Percentiles rank a stretch among this genome's conserved stretches.
These are phyloP conservation scores for Pelochelys cantorii DNA, from an alignment of 2,797 vertebrate genomes.

Conservation along the genomic window DNA sequence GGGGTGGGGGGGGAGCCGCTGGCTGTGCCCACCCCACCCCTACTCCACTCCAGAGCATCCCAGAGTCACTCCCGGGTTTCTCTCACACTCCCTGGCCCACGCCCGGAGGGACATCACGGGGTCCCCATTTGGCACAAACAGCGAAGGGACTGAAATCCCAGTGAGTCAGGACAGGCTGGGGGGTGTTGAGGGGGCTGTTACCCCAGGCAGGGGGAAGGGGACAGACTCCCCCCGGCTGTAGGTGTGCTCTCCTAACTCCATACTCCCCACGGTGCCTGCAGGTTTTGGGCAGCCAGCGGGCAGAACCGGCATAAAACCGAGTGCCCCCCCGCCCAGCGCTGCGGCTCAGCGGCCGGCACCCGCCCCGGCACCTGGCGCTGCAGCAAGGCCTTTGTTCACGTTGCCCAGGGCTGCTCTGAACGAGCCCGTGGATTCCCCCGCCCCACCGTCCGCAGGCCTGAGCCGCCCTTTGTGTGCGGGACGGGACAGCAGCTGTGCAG, in stretches of 20 bases:
- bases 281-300: background rate
- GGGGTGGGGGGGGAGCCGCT: background rate
- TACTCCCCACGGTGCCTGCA: background rate
- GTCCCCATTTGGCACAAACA: background rate
- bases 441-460: background rate
- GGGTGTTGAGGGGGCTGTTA: too few relatives aligned
- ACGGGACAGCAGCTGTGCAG: background rate
- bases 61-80: background rate
- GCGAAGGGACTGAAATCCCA: background rate
- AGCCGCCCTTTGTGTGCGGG: background rate
- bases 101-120: background rate
- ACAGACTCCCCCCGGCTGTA: background rate
- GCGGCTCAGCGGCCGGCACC: too few relatives aligned
- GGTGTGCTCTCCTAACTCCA: background rate
- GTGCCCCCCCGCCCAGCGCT: background rate
- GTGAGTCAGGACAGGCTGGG: background rate
- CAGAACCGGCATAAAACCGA: background rate
- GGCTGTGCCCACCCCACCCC: background rate
- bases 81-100: background rate
- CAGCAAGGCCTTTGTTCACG: background rate
- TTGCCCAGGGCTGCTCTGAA: background rate
- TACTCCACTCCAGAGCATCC: background rate
- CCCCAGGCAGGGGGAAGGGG: too few relatives aligned
- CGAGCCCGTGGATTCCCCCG: background rate
- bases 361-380: too few relatives aligned